Evolutionary conservation across 1,140 invertebrate species (phyloP), one percentile per base, ranked within the genome.

Genomic region (Cyclargus thomasi): DNA sequence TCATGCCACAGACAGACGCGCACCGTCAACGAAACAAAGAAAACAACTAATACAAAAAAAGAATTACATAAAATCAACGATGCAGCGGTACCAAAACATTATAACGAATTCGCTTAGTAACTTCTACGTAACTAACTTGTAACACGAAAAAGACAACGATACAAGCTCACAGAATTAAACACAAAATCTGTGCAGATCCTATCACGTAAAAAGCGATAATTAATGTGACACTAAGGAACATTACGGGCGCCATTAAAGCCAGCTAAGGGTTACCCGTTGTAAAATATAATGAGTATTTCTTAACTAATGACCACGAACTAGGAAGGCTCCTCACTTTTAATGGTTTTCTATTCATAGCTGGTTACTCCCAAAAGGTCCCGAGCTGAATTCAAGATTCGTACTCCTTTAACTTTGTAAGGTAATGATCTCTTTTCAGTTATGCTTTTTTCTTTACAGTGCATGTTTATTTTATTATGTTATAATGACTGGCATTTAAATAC

Each of bases 211-310:
- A 71, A 57, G 67, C 35, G 70, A 68, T 71, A 71, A 71, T 71
- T 71, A 71, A 71, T 68, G 70, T 71, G 70, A 68, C 70, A 59
- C 65, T 71, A 71, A 71, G 67, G 70, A 68, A 67, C 70, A 66
- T 71, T 68, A 71, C 63, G 65, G 67, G 55, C 63, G 67, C 64
- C 70, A 68, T 71, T 71, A 68, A 71, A 47, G 14, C 39, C 39
- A 14, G 29, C 39, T 47, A 47, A 47, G 39, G 39, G 39, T 16
- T 47, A 47, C 14, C 39, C 39, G 39, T 47, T 47, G 39, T 47
- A 47, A 47, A 47, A 47, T 47, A 47, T 47, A 47, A 47, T 47
- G 39, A 47, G 39, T 47, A 16, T 47, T 47, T 47, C 39, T 47
- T 47, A 47, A 47, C 39, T 47, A 47, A 47, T 47, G 39, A 47